Percentiles rank a stretch among this genome's conserved stretches.
phyloP scores from a whole-genome alignment of 2,888 invertebrate genomes.

The Sphinx pinastri region DNA sequence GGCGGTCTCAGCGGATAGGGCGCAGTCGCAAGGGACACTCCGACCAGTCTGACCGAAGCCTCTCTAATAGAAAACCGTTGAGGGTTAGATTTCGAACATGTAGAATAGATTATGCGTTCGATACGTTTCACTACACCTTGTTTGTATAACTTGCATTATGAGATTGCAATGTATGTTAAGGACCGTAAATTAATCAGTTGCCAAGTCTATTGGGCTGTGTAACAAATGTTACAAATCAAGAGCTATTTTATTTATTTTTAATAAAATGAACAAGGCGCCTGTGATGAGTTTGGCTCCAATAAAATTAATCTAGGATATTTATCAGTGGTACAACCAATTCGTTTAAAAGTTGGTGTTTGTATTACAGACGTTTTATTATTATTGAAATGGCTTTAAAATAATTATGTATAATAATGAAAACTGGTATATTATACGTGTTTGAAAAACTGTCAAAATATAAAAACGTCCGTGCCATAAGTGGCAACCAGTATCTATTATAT shows the following conservation, averaged over 20 bases:
- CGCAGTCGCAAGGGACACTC: constrained; percentile 40
- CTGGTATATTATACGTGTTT: no score
- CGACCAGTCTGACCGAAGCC: constrained; percentile 36
- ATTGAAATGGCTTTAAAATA: no score
- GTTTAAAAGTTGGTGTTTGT: constrained; percentile 33
- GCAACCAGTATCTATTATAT: no score
- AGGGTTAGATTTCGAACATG: constrained; percentile 59
- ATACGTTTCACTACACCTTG: constrained; percentile 49
- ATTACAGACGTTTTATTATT: no score
- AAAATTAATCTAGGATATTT: constrained; percentile 38
- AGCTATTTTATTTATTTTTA: constrained; percentile 14
- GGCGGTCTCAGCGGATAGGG: constrained; percentile 27
- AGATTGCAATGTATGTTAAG: not conserved
- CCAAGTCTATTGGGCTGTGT: constrained; percentile 29
- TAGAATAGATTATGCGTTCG: constrained; percentile 57
- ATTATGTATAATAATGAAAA: no score
- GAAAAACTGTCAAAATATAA: no score
- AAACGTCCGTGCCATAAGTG: no score
- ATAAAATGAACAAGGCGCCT: not conserved
- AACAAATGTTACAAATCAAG: constrained; percentile 3
- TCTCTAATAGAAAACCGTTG: constrained; percentile 60
- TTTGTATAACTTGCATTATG: constrained; percentile 24
- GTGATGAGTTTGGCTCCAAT: constrained; percentile 28
- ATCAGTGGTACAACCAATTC: constrained; percentile 44
- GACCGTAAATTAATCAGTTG: not conserved